Percentiles rank a stretch among this genome's conserved stretches.
Evolutionary conservation across 2,888 invertebrate genomes (phyloP).

Genomic region (Pilophorus perplexus): DNA sequence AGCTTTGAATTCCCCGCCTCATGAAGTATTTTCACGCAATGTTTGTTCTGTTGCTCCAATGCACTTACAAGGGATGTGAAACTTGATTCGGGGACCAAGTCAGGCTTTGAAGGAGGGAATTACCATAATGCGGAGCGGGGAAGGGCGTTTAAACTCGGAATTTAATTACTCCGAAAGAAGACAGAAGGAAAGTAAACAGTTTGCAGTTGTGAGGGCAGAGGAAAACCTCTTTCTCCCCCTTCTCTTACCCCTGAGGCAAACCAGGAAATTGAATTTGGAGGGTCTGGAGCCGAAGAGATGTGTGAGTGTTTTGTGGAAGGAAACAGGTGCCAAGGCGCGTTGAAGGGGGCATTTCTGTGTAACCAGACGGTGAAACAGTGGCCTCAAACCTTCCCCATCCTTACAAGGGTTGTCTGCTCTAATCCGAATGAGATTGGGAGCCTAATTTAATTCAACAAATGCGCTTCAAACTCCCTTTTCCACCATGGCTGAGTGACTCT

Average conservation of each 20-base stretch:
- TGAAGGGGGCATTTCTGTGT: slow-evolving; percentile 28
- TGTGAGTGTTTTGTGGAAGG: slow-evolving; percentile 22
- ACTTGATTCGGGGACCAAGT: too few relatives aligned
- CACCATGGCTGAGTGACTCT: too few relatives aligned
- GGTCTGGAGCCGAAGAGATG: slow-evolving; percentile 2
- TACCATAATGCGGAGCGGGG: slow-evolving; percentile 6
- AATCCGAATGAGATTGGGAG: slow-evolving; percentile 25
- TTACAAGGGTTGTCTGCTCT: background rate
- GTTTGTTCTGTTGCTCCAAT: too few relatives aligned
- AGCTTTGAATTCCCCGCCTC: too few relatives aligned
- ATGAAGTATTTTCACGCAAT: too few relatives aligned
- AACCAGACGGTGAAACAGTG: slow-evolving; percentile 12
- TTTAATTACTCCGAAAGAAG: slow-evolving; percentile 34
- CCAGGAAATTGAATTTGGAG: slow-evolving; percentile 31
- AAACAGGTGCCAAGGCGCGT: slow-evolving; percentile 22
- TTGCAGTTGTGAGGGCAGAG: background rate
- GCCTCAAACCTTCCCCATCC: background rate
- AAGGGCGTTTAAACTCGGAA: slow-evolving; percentile 28
- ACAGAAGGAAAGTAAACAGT: slow-evolving; percentile 24
- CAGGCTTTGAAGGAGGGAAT: slow-evolving; percentile 18
- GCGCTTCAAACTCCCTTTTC: too few relatives aligned
- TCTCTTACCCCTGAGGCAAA: background rate
- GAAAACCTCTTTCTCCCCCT: background rate
- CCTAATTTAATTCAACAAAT: slow-evolving; percentile 25
- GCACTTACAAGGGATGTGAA: background rate